Conservation (phyloP, 1,140 invertebrate species). For the Diorhabda elongata region DNA sequence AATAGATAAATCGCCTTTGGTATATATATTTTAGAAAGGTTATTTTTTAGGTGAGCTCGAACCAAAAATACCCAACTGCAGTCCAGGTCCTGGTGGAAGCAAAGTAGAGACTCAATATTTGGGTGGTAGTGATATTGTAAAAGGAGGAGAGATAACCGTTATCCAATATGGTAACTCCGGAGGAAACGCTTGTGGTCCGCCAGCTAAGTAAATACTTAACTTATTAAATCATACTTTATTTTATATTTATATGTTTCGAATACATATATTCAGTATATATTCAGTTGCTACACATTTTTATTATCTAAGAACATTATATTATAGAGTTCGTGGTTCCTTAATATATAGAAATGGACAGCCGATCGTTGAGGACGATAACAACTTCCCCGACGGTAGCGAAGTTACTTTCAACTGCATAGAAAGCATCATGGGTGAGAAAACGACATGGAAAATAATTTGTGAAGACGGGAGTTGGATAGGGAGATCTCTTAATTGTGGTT, state of each 20-base stretch:
- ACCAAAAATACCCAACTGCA: constrained; percentile 6
- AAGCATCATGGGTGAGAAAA: constrained; percentile 71
- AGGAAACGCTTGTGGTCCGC: constrained; percentile 59
- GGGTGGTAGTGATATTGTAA: constrained; percentile 62
- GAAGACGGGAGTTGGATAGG: constrained; percentile 80
- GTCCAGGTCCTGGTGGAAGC: too few relatives aligned
- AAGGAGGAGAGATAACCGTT: constrained; percentile 61
- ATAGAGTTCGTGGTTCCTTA: constrained; percentile 62
- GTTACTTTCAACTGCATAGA: constrained; percentile 77
- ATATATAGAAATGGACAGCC: constrained; percentile 60
- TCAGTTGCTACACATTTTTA: neutral
- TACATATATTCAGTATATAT: neutral
- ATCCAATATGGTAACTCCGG: constrained; percentile 51
- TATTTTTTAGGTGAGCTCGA: constrained; percentile 9
- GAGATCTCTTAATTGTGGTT: constrained; percentile 68
- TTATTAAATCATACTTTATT: neutral
- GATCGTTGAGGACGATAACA: constrained; percentile 48
- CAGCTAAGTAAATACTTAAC: constrained; percentile 53
- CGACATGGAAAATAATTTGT: constrained; percentile 77
- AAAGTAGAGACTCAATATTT: constrained; percentile 47
- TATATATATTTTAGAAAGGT: too few relatives aligned
- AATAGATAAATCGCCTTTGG: too few relatives aligned
- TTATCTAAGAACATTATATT: constrained; percentile 9
- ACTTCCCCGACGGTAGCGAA: constrained; percentile 73
- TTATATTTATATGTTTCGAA: neutral